A percentile compares a stretch with the other conserved stretches of the same genome.
Evolutionary conservation across 1,140 invertebrate genomes (phyloP).

Genomic region (Drosophila mojavensis): DNA sequence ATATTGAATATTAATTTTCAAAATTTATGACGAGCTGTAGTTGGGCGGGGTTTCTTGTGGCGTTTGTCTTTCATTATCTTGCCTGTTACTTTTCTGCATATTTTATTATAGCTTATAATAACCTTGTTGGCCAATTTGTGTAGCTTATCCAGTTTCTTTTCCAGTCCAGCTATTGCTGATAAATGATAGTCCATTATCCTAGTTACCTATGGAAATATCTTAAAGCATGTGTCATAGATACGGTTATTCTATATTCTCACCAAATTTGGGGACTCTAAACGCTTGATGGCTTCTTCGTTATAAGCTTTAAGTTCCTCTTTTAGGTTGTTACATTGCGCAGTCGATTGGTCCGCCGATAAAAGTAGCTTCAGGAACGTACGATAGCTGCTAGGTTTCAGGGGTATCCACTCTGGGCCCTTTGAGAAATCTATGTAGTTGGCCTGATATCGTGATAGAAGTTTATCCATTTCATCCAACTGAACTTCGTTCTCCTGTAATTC

Average conservation of each 20-base stretch:
- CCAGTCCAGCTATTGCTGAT: slow-evolving; percentile 24
- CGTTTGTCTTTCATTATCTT: not conserved
- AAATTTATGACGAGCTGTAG: slow-evolving; percentile 14
- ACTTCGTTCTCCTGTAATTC: slow-evolving; percentile 48
- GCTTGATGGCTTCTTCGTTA: not conserved
- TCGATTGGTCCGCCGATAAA: slow-evolving; percentile 36
- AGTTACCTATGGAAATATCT: slow-evolving; percentile 20
- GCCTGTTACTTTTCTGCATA: slow-evolving; percentile 7
- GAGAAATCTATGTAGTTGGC: not conserved
- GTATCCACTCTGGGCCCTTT: not conserved
- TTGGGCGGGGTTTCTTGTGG: not conserved
- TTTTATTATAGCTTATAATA: not conserved
- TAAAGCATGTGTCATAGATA: not conserved
- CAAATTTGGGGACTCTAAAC: slow-evolving; percentile 7
- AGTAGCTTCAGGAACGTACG: slow-evolving; percentile 35
- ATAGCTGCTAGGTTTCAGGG: slow-evolving; percentile 17
- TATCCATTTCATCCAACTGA: slow-evolving; percentile 30
- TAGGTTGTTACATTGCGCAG: slow-evolving; percentile 34
- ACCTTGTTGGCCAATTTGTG: slow-evolving; percentile 5
- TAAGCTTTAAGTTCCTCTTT: slow-evolving; percentile 36
- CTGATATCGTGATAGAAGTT: slow-evolving; percentile 14
- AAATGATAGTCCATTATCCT: slow-evolving; percentile 45
- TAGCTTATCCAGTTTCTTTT: slow-evolving; percentile 33
- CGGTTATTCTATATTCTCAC: slow-evolving; percentile 16
- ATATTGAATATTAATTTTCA: not conserved